Evolutionary conservation across 1,140 invertebrate genomes (phyloP).

Genomic region (Papilio glaucus): DNA sequence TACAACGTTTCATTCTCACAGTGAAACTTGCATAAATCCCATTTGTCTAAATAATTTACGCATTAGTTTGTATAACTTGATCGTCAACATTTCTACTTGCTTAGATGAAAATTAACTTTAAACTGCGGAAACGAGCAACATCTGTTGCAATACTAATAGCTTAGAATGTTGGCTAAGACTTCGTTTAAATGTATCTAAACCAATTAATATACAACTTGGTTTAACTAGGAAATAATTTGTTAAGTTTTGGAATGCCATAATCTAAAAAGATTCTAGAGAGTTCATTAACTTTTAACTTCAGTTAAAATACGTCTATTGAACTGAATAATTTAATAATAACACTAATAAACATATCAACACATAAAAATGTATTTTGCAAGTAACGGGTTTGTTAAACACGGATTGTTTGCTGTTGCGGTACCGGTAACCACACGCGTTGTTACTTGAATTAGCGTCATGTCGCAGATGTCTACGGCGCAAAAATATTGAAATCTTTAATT

Average conservation of each 20-base stretch:
- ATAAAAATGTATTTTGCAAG: background rate
- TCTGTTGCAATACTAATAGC: background rate
- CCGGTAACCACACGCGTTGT: slow-evolving; percentile 11
- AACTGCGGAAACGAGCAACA: background rate
- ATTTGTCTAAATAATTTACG: background rate
- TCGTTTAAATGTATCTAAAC: background rate
- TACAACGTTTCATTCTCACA: background rate
- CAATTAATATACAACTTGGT: background rate
- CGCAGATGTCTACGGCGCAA: background rate
- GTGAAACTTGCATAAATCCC: background rate
- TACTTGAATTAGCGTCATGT: background rate
- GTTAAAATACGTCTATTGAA: too few species aligned
- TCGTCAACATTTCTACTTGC: background rate
- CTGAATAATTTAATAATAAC: too few species aligned
- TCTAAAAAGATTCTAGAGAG: background rate
- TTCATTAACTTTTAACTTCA: background rate
- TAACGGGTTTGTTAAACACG: background rate
- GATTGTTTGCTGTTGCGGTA: background rate
- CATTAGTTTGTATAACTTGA: background rate
- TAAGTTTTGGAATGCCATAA: background rate
- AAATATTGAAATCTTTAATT: background rate
- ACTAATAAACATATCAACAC: too few species aligned
- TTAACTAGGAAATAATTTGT: background rate
- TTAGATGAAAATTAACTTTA: background rate
- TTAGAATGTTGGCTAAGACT: background rate